These are phyloP conservation scores for Mormyrops boulengeri DNA, from an alignment of 2,797 vertebrate species.

Conservation along the genomic window DNA sequence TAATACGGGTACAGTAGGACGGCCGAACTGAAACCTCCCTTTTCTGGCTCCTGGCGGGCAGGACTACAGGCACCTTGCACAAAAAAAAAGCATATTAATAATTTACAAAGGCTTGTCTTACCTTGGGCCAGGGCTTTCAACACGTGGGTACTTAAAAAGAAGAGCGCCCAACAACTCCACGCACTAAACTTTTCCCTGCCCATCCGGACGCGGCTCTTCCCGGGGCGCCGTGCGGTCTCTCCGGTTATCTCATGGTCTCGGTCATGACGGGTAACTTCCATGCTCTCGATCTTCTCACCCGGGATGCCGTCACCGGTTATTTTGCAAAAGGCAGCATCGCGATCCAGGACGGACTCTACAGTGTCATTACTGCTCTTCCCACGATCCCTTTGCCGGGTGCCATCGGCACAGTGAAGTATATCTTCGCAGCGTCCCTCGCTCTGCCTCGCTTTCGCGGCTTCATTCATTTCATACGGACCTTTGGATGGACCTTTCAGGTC, in stretches of 20 bases:
- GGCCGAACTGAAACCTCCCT: not conserved
- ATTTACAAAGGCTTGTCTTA: conserved; percentile 42
- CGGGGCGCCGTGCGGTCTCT: conserved; percentile 20
- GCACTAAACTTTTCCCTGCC: conserved; percentile 61
- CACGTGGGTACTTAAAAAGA: conserved; percentile 70
- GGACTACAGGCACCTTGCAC: not conserved
- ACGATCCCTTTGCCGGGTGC: not conserved
- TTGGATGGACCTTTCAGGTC: not conserved
- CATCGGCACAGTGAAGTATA: conserved; percentile 12
- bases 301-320: not conserved
- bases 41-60: conserved; percentile 12
- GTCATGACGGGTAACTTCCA: conserved; percentile 5
- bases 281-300: not conserved
- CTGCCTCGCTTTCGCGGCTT: conserved; percentile 9
- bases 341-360: conserved; percentile 5
- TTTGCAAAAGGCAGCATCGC: not conserved
- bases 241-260: not conserved
- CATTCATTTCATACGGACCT: conserved; percentile 3
- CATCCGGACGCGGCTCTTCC: conserved; percentile 43
- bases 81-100: not conserved
- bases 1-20: not conserved
- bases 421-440: conserved; percentile 2
- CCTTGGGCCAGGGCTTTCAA: conserved; percentile 71
- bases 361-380: conserved; percentile 22
- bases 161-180: conserved; percentile 68